Percentiles rank a stretch among this genome's conserved stretches.
phyloP scores from a whole-genome alignment of 2,888 invertebrate genomes.

The Yponomeuta malinellus region DNA sequence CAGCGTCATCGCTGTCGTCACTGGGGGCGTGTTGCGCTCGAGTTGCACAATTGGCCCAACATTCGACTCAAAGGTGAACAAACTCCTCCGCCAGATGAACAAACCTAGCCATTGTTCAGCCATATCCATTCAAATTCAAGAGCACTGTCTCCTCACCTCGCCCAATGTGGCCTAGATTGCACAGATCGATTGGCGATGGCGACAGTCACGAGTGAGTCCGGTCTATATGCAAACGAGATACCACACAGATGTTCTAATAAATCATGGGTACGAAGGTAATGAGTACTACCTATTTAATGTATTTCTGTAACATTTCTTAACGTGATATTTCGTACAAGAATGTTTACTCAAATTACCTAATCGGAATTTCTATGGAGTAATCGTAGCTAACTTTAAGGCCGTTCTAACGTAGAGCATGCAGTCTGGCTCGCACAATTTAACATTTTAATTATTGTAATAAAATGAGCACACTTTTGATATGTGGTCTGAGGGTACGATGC shows the following conservation, averaged over 20 bases:
- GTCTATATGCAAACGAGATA: conserved; percentile 8
- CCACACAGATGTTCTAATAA: neutral
- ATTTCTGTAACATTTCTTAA: conserved; percentile 7
- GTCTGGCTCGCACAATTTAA: too few relatives aligned
- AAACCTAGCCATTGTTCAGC: conserved; percentile 9
- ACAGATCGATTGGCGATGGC: neutral
- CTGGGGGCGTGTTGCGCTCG: conserved; percentile 27
- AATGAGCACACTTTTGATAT: too few relatives aligned
- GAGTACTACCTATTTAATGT: neutral
- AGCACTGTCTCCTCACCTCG: neutral
- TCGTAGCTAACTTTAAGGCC: neutral
- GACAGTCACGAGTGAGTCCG: conserved; percentile 3
- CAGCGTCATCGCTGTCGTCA: conserved; percentile 9
- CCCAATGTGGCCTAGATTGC: neutral
- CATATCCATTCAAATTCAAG: neutral
- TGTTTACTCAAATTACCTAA: neutral
- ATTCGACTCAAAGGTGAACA: neutral
- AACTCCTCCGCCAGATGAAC: neutral
- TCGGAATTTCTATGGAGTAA: neutral
- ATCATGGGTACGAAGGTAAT: neutral
- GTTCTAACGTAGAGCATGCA: too few relatives aligned
- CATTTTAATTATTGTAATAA: too few relatives aligned
- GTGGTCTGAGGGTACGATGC: too few relatives aligned
- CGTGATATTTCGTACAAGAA: neutral
- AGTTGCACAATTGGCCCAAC: conserved; percentile 31